These are phyloP conservation scores for Galendromus occidentalis DNA, from an alignment of 1,140 invertebrate species.

Conservation along the genomic window DNA sequence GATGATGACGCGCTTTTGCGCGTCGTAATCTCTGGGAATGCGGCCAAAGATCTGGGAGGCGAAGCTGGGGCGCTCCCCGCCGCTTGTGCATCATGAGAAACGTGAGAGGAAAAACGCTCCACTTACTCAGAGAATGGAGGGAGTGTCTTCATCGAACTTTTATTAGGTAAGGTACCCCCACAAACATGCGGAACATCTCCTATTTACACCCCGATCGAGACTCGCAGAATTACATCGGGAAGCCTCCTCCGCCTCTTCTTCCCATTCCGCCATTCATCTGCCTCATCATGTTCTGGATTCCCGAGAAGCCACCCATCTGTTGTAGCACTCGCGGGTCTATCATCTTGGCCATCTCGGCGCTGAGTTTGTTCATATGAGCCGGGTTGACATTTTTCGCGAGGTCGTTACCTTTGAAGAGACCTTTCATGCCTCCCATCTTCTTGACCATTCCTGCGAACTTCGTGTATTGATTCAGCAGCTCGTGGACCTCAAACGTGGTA, in stretches of 20 bases:
- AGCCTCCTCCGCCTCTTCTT: background rate
- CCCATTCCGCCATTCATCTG: slow-evolving; percentile 32
- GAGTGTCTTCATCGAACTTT: too few species aligned
- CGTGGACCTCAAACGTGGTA: slow-evolving; percentile 85
- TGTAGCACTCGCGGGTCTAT: slow-evolving; percentile 96
- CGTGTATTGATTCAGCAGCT: slow-evolving; percentile 91
- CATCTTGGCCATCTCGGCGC: slow-evolving; percentile 99
- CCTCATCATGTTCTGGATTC: slow-evolving; percentile 92
- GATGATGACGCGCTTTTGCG: too few species aligned
- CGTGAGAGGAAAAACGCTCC: too few species aligned
- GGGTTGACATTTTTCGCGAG: slow-evolving; percentile 98
- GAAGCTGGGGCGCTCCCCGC: too few species aligned
- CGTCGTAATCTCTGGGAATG: too few species aligned
- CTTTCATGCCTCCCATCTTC: slow-evolving; percentile 99
- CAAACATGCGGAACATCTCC: too few species aligned
- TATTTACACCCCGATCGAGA: too few species aligned
- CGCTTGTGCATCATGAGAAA: too few species aligned
- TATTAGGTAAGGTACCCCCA: too few species aligned
- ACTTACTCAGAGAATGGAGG: too few species aligned
- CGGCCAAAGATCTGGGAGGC: too few species aligned
- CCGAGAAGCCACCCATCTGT: slow-evolving; percentile 85
- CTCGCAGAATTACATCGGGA: background rate
- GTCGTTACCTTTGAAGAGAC: slow-evolving; percentile 76
- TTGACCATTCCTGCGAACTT: slow-evolving; percentile 99
- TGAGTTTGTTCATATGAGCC: slow-evolving; percentile 92